Evolutionary conservation across 2,797 vertebrate species (phyloP).

Genomic region (Emydoidea blandingii): DNA sequence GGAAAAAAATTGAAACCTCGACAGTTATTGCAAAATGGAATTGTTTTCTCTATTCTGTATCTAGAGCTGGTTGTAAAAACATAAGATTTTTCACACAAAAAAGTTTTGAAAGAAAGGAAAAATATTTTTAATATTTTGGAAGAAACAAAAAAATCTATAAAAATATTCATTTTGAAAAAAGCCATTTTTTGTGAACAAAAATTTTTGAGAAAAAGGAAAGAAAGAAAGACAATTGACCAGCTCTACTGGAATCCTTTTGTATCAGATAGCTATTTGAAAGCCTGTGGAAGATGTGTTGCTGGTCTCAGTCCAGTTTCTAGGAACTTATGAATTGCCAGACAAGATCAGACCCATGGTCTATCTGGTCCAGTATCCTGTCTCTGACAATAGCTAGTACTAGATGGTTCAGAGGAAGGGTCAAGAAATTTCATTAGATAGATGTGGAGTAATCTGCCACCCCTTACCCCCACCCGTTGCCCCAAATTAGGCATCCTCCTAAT

Average conservation of each 20-base stretch:
- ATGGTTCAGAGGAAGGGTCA: too few species aligned
- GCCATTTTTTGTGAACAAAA: too few species aligned
- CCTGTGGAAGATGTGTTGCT: not conserved
- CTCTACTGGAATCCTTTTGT: not conserved
- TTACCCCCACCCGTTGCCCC: not conserved
- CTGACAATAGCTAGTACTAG: not conserved
- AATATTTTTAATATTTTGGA: too few species aligned
- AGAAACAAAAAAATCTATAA: too few species aligned
- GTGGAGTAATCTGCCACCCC: not conserved
- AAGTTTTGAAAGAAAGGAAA: not conserved
- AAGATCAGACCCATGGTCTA: not conserved
- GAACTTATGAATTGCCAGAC: not conserved
- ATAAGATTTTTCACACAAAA: not conserved
- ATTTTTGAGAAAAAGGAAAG: too few species aligned
- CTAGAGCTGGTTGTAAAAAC: not conserved
- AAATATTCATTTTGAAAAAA: too few species aligned
- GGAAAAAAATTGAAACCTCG: not conserved
- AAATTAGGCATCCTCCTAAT: not conserved
- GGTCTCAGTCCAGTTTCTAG: too few species aligned
- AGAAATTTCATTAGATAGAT: not conserved
- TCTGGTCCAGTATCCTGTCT: not conserved
- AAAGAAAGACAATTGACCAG: not conserved
- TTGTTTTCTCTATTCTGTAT: not conserved
- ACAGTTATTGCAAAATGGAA: not conserved
- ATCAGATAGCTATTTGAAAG: not conserved